Conservation (phyloP, 2,113 vertebrate genomes). For the Trochalopteron elliotii region DNA sequence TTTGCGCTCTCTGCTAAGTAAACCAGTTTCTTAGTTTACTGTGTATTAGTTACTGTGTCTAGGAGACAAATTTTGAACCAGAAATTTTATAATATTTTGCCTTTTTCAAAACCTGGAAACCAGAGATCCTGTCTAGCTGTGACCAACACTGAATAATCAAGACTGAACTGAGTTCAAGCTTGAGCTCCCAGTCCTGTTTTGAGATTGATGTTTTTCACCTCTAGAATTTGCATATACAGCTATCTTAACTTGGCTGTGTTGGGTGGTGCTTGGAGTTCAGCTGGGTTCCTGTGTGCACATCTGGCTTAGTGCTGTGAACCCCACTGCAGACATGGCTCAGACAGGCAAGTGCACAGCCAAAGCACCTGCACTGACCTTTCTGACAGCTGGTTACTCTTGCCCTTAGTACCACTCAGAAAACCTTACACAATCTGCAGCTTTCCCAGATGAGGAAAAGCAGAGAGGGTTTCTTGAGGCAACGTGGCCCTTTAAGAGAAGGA, state of each 20-base stretch:
- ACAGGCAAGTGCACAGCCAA: background rate
- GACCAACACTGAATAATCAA: background rate
- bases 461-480: background rate
- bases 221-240: background rate
- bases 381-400: background rate
- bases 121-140: background rate
- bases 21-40: background rate
- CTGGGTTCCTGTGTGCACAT: background rate
- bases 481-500: background rate
- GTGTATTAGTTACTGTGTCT: background rate
- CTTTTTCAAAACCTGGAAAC: background rate
- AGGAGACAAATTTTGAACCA: background rate
- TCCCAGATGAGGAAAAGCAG: background rate
- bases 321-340: background rate
- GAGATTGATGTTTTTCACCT: background rate
- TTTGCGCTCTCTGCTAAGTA: background rate
- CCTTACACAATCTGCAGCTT: background rate
- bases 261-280: background rate
- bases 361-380: background rate
- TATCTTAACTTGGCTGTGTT: rapidly evolving
- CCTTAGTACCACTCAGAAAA: background rate
- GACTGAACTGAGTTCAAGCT: background rate
- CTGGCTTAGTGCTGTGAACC: background rate
- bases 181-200: background rate
- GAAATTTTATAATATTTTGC: background rate